Evolutionary conservation across 2,113 vertebrate species (phyloP), one percentile per base, ranked within the genome.

Genomic region (Eurypyga helias): DNA sequence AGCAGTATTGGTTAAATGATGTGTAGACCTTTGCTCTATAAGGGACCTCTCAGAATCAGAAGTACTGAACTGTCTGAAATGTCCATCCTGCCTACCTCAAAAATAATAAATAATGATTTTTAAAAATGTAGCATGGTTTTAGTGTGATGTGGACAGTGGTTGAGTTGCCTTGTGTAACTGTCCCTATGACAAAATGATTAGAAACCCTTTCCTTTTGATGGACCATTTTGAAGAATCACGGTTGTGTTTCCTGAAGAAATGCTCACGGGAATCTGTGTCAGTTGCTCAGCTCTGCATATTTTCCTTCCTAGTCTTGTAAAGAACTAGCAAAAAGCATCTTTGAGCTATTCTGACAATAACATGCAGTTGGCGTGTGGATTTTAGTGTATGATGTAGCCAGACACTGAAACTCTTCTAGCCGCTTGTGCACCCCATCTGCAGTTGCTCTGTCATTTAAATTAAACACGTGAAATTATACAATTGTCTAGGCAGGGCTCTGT

Each of bases 391-490:
- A 34, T 38, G 8, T 1, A 43, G 12, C 17, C 20, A 75, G 21
- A 11, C 13, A 16, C 29, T 34, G 36, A 70, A 87, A 36, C 46
- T 62, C 9, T 11, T 83, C 11, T 26, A 71, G 71, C 34, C 57
- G 14, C 51, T 60, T 33, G 3, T 57, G 24, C 0, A 2, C 3
- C 62, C 20, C 13, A 9, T 49, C 36, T 89, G 64, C 49, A 72
- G 45, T 48, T 83, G 43, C 43, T 92, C 12, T 51, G 24, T 61
- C 26, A 64, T 55, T 55, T 69, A 38, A 77, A 51, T 33, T 23
- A 60, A 58, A 36, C 12, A 15, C 0, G 0, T 55, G 20, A 84
- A 61, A 41, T 34, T 57, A 21, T 41, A 45, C n/a, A 36, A 0
- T 36, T 73, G 11, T 73, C 62, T 11, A 65, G 31, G 31, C 7